Base-by-base conservation (phyloP, 2,113 vertebrate genomes). In the Melanotaenia duboulayi region DNA sequence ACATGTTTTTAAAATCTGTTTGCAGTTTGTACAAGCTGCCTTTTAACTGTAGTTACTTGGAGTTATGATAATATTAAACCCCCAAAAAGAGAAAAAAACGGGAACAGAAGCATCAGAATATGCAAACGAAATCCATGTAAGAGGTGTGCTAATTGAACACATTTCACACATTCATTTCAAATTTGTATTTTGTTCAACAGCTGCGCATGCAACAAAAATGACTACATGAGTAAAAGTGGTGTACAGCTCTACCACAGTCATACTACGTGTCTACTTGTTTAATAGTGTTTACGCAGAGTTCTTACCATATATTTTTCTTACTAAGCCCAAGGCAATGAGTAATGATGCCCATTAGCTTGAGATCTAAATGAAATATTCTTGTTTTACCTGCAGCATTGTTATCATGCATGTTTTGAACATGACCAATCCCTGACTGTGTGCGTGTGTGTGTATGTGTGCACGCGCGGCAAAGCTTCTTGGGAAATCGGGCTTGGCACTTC, bases 381-480 rank as follows among this genome's bases (percentile, higher is more conserved):
- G 56, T 28, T 51, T 46, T 19, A 10, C 5, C 42, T 7, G 39
- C n/a, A 1, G 11, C 51, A 49, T 74, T 52, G 22, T 56, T 50
- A 66, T 63, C 23, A 44, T 12, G 19, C 60, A 24, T 68, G 20
- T 54, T 49, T 39, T 46, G 54, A 49, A 6, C 42, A 17, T 22
- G 40, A 67, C 37, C 46, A 44, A 5, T n/a, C 20, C n/a, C 23
- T 59, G 40, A 1, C 56, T 70, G 14, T 48, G 58, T 62, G 55
- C 61, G 52, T 40, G 52, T 22, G 23, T 44, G 48, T 40, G 70
- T 51, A 44, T 56, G 50, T 17, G 65, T n/a, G 12, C 20, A 35
- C 6, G 28, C 6, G 70, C 65, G 60, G 50, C 28, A 67, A 50
- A 70, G 64, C 79, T 59, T 80, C 68, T 67, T 74, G 52, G 24